Conservation (phyloP, 2,113 vertebrate species). For the Donacobius atricapilla region DNA sequence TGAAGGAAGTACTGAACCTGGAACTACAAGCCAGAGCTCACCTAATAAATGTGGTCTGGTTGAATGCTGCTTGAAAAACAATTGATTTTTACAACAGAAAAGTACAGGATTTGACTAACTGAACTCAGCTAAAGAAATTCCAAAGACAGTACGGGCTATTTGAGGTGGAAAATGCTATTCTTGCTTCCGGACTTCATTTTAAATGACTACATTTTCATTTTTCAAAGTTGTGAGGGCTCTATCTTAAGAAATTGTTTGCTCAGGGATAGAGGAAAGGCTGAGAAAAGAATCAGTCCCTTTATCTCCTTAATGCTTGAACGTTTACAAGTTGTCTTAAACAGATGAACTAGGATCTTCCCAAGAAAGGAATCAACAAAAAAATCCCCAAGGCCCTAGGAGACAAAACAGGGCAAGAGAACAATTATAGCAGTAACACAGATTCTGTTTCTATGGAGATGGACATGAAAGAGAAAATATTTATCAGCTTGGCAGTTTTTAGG, state of each 20-base stretch:
- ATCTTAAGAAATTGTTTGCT: background rate
- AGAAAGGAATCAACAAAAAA: background rate
- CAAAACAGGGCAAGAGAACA: background rate
- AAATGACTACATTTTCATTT: background rate
- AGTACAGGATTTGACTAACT: background rate
- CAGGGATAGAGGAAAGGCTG: background rate
- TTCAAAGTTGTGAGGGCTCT: background rate
- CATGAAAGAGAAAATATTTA: background rate
- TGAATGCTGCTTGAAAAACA: background rate
- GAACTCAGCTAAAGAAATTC: background rate
- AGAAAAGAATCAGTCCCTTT: background rate
- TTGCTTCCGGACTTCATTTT: background rate
- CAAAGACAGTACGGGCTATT: background rate
- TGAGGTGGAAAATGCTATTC: background rate
- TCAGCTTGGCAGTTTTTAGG: background rate
- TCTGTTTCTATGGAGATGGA: background rate
- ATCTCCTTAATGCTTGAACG: background rate
- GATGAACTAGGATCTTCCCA: background rate
- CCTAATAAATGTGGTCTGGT: background rate
- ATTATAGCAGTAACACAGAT: background rate
- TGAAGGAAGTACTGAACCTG: background rate
- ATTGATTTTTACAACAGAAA: background rate
- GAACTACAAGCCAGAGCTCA: background rate
- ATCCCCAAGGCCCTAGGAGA: background rate
- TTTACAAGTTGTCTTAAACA: background rate